Evolutionary conservation across 2,113 vertebrate genomes (phyloP), one percentile per base, ranked within the genome.

Genomic region (Corythornis madagascariensis): DNA sequence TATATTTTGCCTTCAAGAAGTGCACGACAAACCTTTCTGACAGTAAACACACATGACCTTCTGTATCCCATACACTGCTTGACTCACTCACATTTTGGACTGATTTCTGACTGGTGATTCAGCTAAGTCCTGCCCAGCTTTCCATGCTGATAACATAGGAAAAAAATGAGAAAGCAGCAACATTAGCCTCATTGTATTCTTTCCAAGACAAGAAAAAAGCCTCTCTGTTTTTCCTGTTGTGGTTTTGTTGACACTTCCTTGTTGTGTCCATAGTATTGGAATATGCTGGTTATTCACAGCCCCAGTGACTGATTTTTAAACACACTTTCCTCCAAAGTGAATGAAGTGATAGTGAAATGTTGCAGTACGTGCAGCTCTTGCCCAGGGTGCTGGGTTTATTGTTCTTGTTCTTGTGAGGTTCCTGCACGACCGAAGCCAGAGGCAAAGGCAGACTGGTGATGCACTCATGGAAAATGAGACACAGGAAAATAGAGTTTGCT

Each of bases 101-200:
- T 82, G 89, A 73, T 79, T 94, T 94, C 91, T 91, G 60, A 93
- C 85, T 52, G 42, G 72, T 89, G 77, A 95, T 91, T 96, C 89
- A 92, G 71, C 72, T 47, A n/a, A 79, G 83, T 40, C 73, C 76
- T 91, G 80, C 43, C 90, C 74, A 65, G 78, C 64, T 88, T 92
- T 94, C 91, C 61, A 33, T 64, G 60, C 16, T 86, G 92, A 89
- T 92, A 87, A 53, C 56, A 91, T 13, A 75, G 63, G 86, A 43
- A 82, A 73, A 73, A 91, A 86, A 89, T 84, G 92, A 88, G 76
- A 92, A 91, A 82, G 67, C 50, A 91, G 40, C 26, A 89, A 78
- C 64, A 88, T 85, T 83, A 82, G 59, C 56, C 45, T 81, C 55
- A 84, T 88, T 86, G 79, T 88, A 18, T 73, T 88, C 53, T 57